Evolutionary conservation across 2,113 vertebrate genomes (phyloP), one percentile per base, ranked within the genome.

Genomic region (Chrysochloris asiatica): DNA sequence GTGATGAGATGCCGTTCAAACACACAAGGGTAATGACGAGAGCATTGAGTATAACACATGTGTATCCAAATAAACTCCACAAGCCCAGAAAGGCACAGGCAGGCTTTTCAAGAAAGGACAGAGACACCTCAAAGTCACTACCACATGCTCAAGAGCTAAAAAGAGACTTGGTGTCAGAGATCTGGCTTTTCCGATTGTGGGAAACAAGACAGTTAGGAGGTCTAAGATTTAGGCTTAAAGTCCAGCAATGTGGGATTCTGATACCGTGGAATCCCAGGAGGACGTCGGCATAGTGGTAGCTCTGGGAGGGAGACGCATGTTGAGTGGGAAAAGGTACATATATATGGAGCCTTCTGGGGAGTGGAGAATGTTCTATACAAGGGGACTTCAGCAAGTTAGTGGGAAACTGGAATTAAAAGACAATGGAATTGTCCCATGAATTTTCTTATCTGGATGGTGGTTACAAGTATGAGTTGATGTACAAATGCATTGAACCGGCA

Each of bases 21-120:
- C 4, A 26, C 19, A 79, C 16, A 30, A 22, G 43, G 16, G 47
- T 3, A 8, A 16, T 30, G 3, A 54, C 21, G 26, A 10, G 47
- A 7, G 30, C 2, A 1, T 22, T 52, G 50, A n/a, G 21, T 45
- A n/a, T 0, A 45, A 65, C 3, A 36, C 1, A 26, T 0, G 1
- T 8, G 19, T 19, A 43, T 30, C 47, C 69, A 47, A 24, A 73
- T 26, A 12, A 76, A 59, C 33, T 54, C 33, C 67, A 28, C 5
- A 3, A 78, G 26, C 26, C 12, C 30, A 26, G 3, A 22, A 67
- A 73, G 71, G 38, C 21, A 71, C 5, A 73, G 43, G 12, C 16
- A 59, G 41, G 8, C 61, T 33, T 43, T 54, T 48, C 21, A 48
- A 65, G 61, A 67, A 67, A 65, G 41, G 43, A 83, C 21, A 26